Conservation (phyloP, 1,140 invertebrate genomes). For the Pinna nobilis region DNA sequence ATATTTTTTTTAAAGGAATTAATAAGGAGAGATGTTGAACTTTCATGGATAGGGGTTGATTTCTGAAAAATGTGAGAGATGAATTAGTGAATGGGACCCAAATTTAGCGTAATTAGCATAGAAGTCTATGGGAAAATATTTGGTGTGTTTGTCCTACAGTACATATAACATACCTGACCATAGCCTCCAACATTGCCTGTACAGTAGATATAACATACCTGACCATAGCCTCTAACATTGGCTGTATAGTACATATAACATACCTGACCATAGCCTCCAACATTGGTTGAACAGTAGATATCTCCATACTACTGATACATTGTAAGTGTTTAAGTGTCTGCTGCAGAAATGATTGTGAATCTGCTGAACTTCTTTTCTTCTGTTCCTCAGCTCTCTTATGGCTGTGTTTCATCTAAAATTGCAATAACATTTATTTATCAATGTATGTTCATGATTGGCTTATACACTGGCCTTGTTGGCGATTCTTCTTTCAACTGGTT, state of each 20-base stretch:
- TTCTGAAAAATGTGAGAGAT: no score
- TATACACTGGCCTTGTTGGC: background rate
- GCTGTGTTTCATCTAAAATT: background rate
- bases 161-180: background rate
- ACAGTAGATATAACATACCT: background rate
- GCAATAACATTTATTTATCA: background rate
- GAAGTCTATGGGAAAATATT: no score
- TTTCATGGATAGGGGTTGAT: no score
- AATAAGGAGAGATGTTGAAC: no score
- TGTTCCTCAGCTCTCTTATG: background rate
- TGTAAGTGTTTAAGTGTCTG: conserved; percentile 53
- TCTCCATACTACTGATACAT: conserved; percentile 56
- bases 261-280: conserved; percentile 59
- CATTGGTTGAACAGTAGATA: conserved; percentile 52
- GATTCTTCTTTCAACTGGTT: background rate
- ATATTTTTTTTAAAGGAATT: no score
- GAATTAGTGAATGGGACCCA: no score
- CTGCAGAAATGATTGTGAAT: conserved; percentile 42
- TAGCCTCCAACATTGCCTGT: no score
- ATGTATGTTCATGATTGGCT: background rate
- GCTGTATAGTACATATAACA: conserved; percentile 7
- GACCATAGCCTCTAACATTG: background rate
- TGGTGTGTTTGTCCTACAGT: no score
- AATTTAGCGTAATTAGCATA: no score
- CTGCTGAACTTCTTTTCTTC: conserved; percentile 3